Base-by-base conservation (phyloP, 2,797 vertebrate species). In the Sebastes hubbsi region DNA sequence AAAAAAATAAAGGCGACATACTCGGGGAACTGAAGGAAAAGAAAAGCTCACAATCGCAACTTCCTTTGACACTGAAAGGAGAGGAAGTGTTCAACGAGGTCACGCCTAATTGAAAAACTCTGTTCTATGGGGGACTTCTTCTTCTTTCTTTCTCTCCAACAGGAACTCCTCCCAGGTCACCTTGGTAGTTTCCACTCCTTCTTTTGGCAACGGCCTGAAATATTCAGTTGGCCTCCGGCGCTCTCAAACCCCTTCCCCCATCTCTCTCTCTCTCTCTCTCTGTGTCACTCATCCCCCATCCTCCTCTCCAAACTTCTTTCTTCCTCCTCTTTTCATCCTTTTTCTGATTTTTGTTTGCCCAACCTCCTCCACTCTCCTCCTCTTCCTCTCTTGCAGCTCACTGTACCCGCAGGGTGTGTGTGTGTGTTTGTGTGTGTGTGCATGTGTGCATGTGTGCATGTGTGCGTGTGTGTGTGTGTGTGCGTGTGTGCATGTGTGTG, bases 171-270 rank as follows among this genome's bases (percentile, higher is more conserved):
- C 84, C 84, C 84, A 80, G 89, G 91, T 91, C 89, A 89, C 88
- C 90, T 91, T 90, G 90, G 24, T 86, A 67, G 64, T 77, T 90
- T 89, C 66, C 0, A 79, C 66, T 89, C 69, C 54, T 83, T 80
- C 80, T 84, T 89, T 90, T 87, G 80, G 85, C 52, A 81, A 55
- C 42, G 20, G 75, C 68, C 82, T 90, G 82, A 93, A 91, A 93
- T 90, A 91, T 92, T 90, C 88, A 78, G 69, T 71, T 91, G 66
- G 91, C 93, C 94, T 87, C 54, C 24, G 82, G 91, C 87, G 1
- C 25, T 83, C 55, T 61, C 32, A 20, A 38, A 25, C 22, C 54
- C 75, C 81, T 18, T 8, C 74, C 63, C 62, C 87, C 80, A 30
- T 30, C 29, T 30, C 29, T 8, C 30, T 30, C 30, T 34, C 55